These are phyloP conservation scores for Manis crassicaudata DNA, from an alignment of 2,797 vertebrate genomes.

Conservation along the genomic window DNA sequence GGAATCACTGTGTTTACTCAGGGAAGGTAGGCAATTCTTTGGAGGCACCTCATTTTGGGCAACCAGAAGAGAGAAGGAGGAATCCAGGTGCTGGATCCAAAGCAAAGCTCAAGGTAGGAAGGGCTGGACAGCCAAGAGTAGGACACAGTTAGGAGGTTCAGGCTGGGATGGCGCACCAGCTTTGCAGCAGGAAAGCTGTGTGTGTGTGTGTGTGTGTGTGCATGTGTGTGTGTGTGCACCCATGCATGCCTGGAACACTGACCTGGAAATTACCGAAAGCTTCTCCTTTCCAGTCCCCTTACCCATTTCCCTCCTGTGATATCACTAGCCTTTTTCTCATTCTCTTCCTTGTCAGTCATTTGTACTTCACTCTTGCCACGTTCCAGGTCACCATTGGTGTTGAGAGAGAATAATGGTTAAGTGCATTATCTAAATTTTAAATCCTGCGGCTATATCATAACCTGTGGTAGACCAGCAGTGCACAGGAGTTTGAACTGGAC, in stretches of 20 bases:
- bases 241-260: neutral
- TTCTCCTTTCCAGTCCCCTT: neutral
- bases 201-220: rapidly evolving
- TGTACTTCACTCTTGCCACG: neutral
- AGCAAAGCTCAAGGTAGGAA: neutral
- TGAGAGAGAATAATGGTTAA: neutral
- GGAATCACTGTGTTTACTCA: neutral
- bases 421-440: neutral
- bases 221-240: too few relatives aligned
- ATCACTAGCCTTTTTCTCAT: neutral
- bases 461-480: neutral
- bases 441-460: neutral
- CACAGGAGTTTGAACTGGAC: too few relatives aligned
- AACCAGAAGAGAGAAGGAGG: neutral
- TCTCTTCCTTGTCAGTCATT: neutral
- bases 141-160: too few relatives aligned
- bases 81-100: neutral
- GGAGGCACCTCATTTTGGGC: neutral
- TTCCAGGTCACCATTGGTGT: neutral
- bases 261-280: neutral
- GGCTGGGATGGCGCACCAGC: neutral
- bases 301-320: neutral
- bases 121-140: neutral
- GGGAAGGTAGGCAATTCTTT: neutral
- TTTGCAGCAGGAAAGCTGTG: neutral